Evolutionary conservation across 2,888 invertebrate genomes (phyloP), one percentile per base, ranked within the genome.

Genomic region (Andrena bicolor): DNA sequence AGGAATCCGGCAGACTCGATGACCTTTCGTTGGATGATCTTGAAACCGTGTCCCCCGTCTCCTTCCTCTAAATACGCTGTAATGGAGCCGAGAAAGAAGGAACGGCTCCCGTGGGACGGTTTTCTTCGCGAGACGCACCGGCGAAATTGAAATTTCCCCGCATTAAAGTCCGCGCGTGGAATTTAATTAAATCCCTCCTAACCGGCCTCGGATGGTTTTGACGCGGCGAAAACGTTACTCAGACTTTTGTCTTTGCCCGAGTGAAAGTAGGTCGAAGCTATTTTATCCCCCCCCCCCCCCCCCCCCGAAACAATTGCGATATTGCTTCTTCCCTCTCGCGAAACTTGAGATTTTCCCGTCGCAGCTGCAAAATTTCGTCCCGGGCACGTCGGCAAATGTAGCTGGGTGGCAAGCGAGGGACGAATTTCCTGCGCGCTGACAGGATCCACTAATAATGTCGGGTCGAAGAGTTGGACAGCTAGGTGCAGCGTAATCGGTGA

Each of bases 111-210:
- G 23, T n/a, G 70, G 65, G 35, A 56, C 49, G 64, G 64, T 75
- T 69, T 30, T 68, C 30, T 10, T 35, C 30, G 75, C 61, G 48
- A 41, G 65, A 69, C 32, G 30, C 66, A 66, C 69, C 58, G 75
- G 61, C 65, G 73, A 60, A 84, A 84, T 74, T 48, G 80, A 84
- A 84, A 70, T 80, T 84, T 79, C 63, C 41, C 51, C 60, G 63
- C 80, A 10, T 80, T 71, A 73, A 51, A 58, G 48, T 48, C 63
- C 16, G 64, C 66, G 56, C 74, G 58, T 56, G 72, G 81, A 76
- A 85, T 85, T 85, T 85, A 84, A 84, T 84, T 84, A 84, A 84
- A 84, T 80, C 80, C 56, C 41, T 41, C 41, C 60, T 49, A 63
- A 35, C 49, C n/a, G 28, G 23, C 48, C n/a, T 10, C 35, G 61